Percentiles rank a stretch among this genome's conserved stretches.
Evolutionary conservation across 1,140 invertebrate genomes (phyloP).

Genomic region (Hyposmocoma kahamanoa): DNA sequence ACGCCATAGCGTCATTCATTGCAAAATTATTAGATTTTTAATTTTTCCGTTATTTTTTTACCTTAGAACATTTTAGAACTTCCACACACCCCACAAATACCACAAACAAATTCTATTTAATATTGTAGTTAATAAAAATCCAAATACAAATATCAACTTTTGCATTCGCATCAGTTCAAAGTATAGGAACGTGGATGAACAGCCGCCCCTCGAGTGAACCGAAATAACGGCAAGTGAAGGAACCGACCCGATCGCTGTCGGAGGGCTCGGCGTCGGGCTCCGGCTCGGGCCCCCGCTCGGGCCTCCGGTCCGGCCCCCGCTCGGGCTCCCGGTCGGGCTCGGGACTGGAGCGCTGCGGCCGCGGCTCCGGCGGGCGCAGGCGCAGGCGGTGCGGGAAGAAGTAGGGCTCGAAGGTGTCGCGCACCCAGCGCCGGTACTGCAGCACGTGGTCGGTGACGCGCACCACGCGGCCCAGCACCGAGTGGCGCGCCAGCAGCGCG

Average conservation of each 20-base stretch:
- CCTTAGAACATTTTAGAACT: no score
- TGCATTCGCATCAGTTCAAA: no score
- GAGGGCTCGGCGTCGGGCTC: constrained; percentile 11
- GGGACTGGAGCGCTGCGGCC: constrained; percentile 11
- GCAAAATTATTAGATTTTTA: no score
- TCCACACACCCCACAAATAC: no score
- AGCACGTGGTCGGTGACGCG: constrained; percentile 95
- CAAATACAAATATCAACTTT: no score
- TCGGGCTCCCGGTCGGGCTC: constrained; percentile 14
- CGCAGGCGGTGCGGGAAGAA: constrained; percentile 50
- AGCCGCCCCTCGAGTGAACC: no score
- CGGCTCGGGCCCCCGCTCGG: not conserved
- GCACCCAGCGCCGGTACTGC: constrained; percentile 88
- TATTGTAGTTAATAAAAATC: no score
- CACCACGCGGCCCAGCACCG: constrained; percentile 92
- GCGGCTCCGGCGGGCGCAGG: constrained; percentile 12
- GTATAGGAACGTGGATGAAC: no score
- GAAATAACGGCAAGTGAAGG: no score
- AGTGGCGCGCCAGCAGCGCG: constrained; percentile 79
- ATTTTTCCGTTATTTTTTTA: no score
- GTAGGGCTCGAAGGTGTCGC: constrained; percentile 76
- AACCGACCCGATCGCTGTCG: constrained; percentile 38
- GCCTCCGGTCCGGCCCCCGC: constrained; percentile 11
- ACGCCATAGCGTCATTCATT: no score
- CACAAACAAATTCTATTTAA: no score